Evolutionary conservation across 2,113 vertebrate genomes (phyloP).

Genomic region (Mystacornis crossleyi): DNA sequence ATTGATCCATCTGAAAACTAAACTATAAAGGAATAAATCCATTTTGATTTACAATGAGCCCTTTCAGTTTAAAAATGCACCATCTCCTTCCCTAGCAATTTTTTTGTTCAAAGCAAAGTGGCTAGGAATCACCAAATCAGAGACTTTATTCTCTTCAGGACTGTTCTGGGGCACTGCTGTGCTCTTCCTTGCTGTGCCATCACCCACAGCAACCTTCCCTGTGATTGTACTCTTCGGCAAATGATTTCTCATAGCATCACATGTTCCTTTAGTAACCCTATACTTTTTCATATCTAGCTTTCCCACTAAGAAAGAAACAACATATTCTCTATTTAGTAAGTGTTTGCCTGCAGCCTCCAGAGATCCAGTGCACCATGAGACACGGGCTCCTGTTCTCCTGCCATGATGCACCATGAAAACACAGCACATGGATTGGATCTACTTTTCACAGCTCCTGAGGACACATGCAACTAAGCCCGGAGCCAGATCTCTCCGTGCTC

Average conservation of each 20-base stretch:
- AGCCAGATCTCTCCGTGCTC: background rate
- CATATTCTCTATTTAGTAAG: background rate
- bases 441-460: background rate
- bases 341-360: background rate
- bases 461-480: background rate
- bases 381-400: background rate
- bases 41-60: background rate
- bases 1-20: conserved; percentile 26
- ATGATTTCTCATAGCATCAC: background rate
- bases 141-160: background rate
- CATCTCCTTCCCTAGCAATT: background rate
- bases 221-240: background rate
- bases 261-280: background rate
- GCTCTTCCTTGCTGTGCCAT: background rate
- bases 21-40: conserved; percentile 11
- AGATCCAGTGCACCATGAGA: background rate
- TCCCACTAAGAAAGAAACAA: background rate
- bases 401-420: background rate
- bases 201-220: background rate
- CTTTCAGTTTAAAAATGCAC: background rate
- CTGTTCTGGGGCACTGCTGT: background rate
- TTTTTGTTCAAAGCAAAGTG: background rate
- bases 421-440: background rate
- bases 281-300: background rate
- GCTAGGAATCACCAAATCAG: background rate